Percentiles rank a stretch among this genome's conserved stretches.
phyloP scores from a whole-genome alignment of 2,888 invertebrate genomes.

The Biston stratarius region DNA sequence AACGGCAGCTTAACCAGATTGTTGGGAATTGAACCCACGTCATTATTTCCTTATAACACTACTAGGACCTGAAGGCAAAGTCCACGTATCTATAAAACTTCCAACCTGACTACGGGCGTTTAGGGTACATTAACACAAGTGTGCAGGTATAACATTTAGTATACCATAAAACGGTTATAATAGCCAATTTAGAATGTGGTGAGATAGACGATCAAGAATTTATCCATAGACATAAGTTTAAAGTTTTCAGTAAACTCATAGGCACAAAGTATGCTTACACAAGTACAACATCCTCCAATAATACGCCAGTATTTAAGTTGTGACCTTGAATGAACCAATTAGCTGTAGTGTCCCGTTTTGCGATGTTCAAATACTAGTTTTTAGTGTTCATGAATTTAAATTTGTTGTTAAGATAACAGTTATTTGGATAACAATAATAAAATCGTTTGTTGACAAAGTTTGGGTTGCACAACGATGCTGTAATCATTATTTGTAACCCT shows the following conservation, averaged over 20 bases:
- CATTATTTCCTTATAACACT: background rate
- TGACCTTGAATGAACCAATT: background rate
- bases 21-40: no score
- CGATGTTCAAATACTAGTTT: background rate
- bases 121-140: slow-evolving; percentile 20
- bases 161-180: slow-evolving; percentile 23
- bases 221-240: background rate
- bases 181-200: slow-evolving; percentile 23
- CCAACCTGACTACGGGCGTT: slow-evolving; percentile 1
- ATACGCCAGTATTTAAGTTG: background rate
- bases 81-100: slow-evolving; percentile 7
- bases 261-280: background rate
- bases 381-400: no score
- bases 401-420: no score
- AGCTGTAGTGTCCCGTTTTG: background rate
- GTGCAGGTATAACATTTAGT: slow-evolving; percentile 30
- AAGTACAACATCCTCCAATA: background rate
- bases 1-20: no score
- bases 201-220: background rate
- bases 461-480: no score
- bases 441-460: no score
- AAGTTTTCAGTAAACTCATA: background rate
- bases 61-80: background rate
- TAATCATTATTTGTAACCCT: no score
- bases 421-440: no score